Percentiles rank a stretch among this genome's conserved stretches.
phyloP scores from a whole-genome alignment of 1,140 invertebrate genomes.

The Nebria ingens region DNA sequence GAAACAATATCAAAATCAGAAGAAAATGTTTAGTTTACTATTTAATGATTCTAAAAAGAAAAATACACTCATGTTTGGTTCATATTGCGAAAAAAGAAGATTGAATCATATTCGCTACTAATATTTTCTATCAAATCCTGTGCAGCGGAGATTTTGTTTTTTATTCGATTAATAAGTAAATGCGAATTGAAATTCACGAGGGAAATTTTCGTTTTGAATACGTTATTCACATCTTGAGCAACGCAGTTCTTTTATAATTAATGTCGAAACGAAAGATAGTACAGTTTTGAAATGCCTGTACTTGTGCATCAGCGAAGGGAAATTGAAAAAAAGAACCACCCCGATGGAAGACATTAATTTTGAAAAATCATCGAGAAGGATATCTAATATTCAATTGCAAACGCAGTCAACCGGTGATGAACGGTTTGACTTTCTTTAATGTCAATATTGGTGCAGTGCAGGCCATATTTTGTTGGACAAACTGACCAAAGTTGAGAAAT shows the following conservation, averaged over 20 bases:
- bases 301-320: too few relatives aligned
- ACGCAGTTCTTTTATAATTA: neutral
- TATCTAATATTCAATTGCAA: slow-evolving; percentile 6
- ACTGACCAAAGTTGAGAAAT: too few relatives aligned
- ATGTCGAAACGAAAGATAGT: neutral
- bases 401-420: neutral
- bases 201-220: neutral
- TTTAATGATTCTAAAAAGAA: too few relatives aligned
- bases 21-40: too few relatives aligned
- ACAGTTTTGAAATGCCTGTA: neutral
- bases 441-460: too few relatives aligned
- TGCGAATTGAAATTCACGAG: slow-evolving; percentile 5
- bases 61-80: neutral
- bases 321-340: neutral
- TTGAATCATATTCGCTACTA: too few relatives aligned
- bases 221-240: neutral
- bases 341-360: slow-evolving; percentile 7
- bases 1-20: too few relatives aligned
- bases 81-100: neutral
- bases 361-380: slow-evolving; percentile 1
- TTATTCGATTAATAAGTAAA: slow-evolving; percentile 8
- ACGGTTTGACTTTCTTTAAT: too few relatives aligned
- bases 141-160: slow-evolving; percentile 6
- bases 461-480: too few relatives aligned
- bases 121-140: too few relatives aligned